Evolutionary conservation across 2,888 invertebrate species (phyloP), one percentile per base, ranked within the genome.

Genomic region (Alitta virens): DNA sequence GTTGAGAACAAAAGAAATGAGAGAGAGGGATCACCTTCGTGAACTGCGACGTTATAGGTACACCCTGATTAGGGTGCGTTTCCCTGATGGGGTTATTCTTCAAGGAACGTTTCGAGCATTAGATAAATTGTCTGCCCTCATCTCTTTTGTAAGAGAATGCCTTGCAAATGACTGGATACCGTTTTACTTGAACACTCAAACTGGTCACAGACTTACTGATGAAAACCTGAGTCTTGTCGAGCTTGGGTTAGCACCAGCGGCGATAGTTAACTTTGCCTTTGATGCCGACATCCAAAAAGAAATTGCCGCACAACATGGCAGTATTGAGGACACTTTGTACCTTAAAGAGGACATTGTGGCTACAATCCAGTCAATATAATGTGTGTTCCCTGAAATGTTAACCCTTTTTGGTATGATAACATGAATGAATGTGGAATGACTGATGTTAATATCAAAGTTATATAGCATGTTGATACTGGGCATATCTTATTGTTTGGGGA

Each of bases 1-100:
- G 84, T 84, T 98, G 7, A 86, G 93, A 73, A 97, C 97, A 0
- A 94, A 94, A 80, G 94, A 94, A 1, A 97, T 97, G 94, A 84
- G 95, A 24, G 94, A 96, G 76, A 90, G 91, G 68, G 94, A 96
- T 66, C 92, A 92, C 75, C 82, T 89, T 64, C 84, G 90, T 56
- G 91, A 90, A 75, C 86, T 91, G 78, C 86, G 90, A 60, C 90
- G 90, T 27, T 81, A 81, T 62, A 69, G 78, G 2, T 97, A 90
- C 80, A 88, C 91, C 1, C 84, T 96, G 55, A 88, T 97, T 62
- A 84, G 96, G 70, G 85, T 97, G 42, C 86, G 92, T 58, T 93
- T 97, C 79, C 95, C 96, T 0, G 92, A 80, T 66, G 76, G 75
- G 9, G 63, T 75, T 46, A 57, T 86, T 16, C 61, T 81, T 14